Base-by-base conservation (phyloP, 2,888 invertebrate genomes). In the Temnothorax unifasciatus region DNA sequence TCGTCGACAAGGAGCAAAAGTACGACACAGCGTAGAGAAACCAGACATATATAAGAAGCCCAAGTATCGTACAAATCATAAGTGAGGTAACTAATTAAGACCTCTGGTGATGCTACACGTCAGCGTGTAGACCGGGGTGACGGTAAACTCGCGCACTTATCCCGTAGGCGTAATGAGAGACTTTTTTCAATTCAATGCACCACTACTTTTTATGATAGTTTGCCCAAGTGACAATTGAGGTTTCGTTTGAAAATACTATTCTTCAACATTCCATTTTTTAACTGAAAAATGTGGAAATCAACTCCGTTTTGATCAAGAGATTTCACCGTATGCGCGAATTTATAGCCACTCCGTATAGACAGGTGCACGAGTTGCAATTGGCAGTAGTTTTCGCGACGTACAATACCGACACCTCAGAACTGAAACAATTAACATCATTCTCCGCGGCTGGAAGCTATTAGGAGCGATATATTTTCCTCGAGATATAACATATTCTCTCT, bases 41-140 rank as follows among this genome's bases (percentile, higher is more conserved):
- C 34, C 25, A 68, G 50, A 64, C 18, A 59, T 34, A 59, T 34
- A 59, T 5, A 63, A 82, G 64, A 76, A 77, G 61, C 52, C 41
- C 63, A 82, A 76, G 21, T 81, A 82, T 71, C 3, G 47, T 81
- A 59, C 54, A 82, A 76, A 82, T 82, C 5, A 75, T 29, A 75
- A 75, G 25, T 54, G 75, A 47, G 34, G 34, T 52, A 61, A 9
- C 34, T 75, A 75, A 82, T 52, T 73, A 6, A 82, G 50, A 61
- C 13, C 15, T 74, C 41, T 52, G 52, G 34, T 75, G 54, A 44
- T 68, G 13, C 63, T 75, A 57, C 63, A 74, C 61, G 81, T 41
- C 25, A 61, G 47, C 34, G 41, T 82, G 34, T 82, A 57, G 61
- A 47, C 11, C n/a, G 25, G 41, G 13, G 47, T 29, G 64, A 44